Evolutionary conservation across 1,140 invertebrate genomes (phyloP).

Genomic region (Drosophila azteca): DNA sequence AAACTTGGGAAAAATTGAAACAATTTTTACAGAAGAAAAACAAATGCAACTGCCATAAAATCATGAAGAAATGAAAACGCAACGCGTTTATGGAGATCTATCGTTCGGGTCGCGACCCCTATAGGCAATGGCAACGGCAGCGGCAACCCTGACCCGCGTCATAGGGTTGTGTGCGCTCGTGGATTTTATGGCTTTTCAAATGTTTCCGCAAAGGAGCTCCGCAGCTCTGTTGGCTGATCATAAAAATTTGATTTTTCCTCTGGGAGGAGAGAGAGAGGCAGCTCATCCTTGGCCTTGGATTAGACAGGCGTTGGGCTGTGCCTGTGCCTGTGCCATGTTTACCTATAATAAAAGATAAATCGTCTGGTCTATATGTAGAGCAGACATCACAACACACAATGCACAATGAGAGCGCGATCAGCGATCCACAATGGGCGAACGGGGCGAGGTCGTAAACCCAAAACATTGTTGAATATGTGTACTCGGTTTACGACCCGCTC

Average conservation of each 20-base stretch:
- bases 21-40: conserved; percentile 65
- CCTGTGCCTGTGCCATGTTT: conserved; percentile 54
- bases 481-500: conserved; percentile 43
- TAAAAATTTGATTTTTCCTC: conserved; percentile 74
- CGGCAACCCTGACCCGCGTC: conserved; percentile 27
- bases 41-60: conserved; percentile 64
- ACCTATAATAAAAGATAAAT: conserved; percentile 79
- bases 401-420: conserved; percentile 59
- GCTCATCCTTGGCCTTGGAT: conserved; percentile 74
- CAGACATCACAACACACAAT: conserved; percentile 61
- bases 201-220: conserved; percentile 71
- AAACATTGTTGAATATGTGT: conserved; percentile 29
- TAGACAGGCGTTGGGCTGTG: conserved; percentile 15
- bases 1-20: conserved; percentile 72
- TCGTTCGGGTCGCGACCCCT: conserved; percentile 26
- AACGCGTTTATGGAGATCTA: conserved; percentile 36
- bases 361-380: conserved; percentile 79
- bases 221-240: conserved; percentile 32
- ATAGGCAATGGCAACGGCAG: not conserved
- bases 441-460: conserved; percentile 44
- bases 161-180: conserved; percentile 65
- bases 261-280: conserved; percentile 21
- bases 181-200: conserved; percentile 76
- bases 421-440: conserved; percentile 45
- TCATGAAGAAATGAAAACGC: conserved; percentile 62